Conservation (phyloP, 2,113 vertebrate genomes). For the Proterorhinus semilunaris region DNA sequence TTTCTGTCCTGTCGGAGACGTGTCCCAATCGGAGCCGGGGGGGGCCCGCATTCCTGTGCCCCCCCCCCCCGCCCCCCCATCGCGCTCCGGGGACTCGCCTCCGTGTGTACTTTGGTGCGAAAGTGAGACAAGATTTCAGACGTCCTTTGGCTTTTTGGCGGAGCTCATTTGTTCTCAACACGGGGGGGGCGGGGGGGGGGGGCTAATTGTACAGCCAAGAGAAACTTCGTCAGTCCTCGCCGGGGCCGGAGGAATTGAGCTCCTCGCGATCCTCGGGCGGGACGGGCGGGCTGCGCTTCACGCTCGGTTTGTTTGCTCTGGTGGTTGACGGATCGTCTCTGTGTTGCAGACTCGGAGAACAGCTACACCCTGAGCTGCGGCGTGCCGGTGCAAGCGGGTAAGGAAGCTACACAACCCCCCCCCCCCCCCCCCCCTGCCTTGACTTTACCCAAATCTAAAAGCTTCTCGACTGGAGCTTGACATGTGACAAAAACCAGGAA, state of each 20-base stretch:
- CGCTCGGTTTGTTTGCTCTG: no score
- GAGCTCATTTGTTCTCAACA: constrained; percentile 19
- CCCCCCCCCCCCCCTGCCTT: no score
- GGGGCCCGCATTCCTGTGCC: constrained; percentile 59
- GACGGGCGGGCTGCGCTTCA: no score
- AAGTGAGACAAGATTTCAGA: constrained; percentile 15
- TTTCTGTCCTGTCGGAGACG: constrained; percentile 62
- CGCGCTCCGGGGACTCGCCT: constrained; percentile 29
- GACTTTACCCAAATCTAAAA: no score
- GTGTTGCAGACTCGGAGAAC: constrained; percentile 85
- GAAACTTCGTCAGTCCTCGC: constrained; percentile 22
- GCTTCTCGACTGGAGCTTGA: no score
- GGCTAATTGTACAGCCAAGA: constrained; percentile 44
- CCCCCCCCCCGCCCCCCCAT: constrained; percentile 33
- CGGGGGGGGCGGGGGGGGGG: constrained; percentile 41
- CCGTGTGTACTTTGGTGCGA: constrained; percentile 18
- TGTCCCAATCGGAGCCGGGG: constrained; percentile 43
- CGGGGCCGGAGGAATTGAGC: not conserved
- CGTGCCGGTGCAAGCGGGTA: constrained; percentile 79
- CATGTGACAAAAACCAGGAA: no score
- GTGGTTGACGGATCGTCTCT: no score
- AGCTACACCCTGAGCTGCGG: constrained; percentile 93
- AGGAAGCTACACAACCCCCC: no score
- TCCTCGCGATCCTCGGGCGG: no score
- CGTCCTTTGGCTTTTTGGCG: constrained; percentile 32